These are phyloP conservation scores for Lathamus discolor DNA, from an alignment of 2,113 vertebrate genomes.

Conservation along the genomic window DNA sequence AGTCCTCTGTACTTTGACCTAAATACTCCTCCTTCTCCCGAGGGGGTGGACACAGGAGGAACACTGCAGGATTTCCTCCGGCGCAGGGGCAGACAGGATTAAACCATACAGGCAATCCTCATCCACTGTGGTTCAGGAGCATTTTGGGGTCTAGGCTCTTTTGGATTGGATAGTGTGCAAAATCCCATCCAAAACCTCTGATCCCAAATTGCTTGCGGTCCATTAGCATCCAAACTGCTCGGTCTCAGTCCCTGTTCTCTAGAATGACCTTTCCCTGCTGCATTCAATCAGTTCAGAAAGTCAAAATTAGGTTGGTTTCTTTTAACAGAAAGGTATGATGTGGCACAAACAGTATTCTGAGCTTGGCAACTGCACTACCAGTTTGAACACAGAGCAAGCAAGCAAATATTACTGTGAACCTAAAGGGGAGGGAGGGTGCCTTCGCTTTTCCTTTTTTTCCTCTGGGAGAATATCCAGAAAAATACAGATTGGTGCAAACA, in stretches of 20 bases:
- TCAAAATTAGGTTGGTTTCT: neutral
- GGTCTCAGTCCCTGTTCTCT: neutral
- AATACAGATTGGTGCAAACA: neutral
- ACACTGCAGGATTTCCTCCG: neutral
- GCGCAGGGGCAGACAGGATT: neutral
- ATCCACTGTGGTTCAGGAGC: neutral
- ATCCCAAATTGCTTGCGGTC: neutral
- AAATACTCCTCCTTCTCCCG: neutral
- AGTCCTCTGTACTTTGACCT: constrained; percentile 5
- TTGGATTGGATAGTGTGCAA: neutral
- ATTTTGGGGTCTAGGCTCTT: neutral
- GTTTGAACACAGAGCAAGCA: neutral
- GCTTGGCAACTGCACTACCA: neutral
- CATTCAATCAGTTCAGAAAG: neutral
- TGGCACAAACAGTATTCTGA: neutral
- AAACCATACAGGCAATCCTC: neutral
- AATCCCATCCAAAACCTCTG: neutral
- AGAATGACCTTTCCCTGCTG: neutral
- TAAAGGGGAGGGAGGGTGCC: neutral
- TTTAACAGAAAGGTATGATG: neutral
- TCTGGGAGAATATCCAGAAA: neutral
- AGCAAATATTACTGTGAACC: neutral
- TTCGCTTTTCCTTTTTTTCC: neutral
- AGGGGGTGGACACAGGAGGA: neutral
- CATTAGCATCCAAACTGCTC: rapidly evolving